Conservation (phyloP, 2,113 vertebrate genomes). For the Mellivora capensis region DNA sequence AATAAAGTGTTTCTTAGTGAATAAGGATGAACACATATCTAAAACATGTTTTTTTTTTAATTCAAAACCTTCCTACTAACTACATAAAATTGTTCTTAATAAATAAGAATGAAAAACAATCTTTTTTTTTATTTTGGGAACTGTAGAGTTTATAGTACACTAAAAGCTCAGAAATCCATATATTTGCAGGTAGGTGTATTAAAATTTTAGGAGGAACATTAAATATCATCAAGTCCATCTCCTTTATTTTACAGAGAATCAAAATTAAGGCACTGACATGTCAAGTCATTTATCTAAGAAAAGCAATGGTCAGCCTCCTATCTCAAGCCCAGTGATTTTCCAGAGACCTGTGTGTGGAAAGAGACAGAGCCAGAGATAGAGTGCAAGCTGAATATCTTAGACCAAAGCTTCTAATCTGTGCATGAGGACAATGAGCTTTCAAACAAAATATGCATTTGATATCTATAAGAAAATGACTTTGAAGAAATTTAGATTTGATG, state of each 20-base stretch:
- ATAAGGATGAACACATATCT: not conserved
- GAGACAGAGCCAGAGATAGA: not conserved
- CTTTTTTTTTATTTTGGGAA: not conserved
- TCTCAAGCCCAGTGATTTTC: not conserved
- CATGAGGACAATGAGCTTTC: not conserved
- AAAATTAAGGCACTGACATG: not conserved
- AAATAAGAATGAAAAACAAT: not conserved
- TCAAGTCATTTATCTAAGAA: not conserved
- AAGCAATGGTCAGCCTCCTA: not conserved
- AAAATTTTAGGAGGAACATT: not conserved
- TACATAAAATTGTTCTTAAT: not conserved
- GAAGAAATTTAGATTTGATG: not conserved
- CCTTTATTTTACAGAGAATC: not conserved
- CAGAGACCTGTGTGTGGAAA: not conserved
- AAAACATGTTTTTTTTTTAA: not conserved
- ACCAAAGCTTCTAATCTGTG: not conserved
- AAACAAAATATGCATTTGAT: not conserved
- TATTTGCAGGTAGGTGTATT: not conserved
- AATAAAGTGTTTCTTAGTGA: not conserved
- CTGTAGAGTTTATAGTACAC: not conserved
- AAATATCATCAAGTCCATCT: not conserved
- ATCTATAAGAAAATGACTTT: not conserved
- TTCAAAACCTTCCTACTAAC: not conserved
- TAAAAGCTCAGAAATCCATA: not conserved
- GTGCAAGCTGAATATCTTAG: not conserved